Evolutionary conservation across 2,113 vertebrate genomes (phyloP).

Genomic region (Euleptes europaea): DNA sequence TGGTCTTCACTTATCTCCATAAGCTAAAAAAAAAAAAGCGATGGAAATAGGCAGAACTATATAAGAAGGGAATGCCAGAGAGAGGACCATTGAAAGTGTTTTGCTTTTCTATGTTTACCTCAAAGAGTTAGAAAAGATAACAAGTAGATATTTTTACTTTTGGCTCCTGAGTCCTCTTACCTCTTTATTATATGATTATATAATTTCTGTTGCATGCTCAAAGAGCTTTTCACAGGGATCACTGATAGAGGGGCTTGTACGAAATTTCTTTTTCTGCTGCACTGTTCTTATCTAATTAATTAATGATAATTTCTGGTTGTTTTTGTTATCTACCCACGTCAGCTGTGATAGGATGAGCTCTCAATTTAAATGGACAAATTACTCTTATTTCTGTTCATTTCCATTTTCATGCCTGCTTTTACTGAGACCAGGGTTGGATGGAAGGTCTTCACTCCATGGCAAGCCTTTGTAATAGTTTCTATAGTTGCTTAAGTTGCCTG

Average conservation of each 20-base stretch:
- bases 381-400: not conserved
- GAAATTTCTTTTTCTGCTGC: not conserved
- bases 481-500: not conserved
- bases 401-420: not conserved
- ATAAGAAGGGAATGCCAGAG: too few species aligned
- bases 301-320: not conserved
- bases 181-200: not conserved
- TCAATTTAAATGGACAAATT: not conserved
- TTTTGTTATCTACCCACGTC: not conserved
- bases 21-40: not conserved
- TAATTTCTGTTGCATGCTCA: not conserved
- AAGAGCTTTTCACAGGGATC: not conserved
- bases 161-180: not conserved
- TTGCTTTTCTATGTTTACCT: too few species aligned
- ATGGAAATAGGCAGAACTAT: too few species aligned
- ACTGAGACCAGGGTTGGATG: not conserved
- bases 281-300: not conserved
- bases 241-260: not conserved
- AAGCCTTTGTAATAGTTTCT: constrained; percentile 9
- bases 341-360: not conserved
- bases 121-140: not conserved
- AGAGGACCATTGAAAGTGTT: too few species aligned
- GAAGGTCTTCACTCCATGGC: not conserved
- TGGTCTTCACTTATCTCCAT: too few species aligned
- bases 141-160: not conserved